Percentiles rank a stretch among this genome's conserved stretches.
phyloP scores from a whole-genome alignment of 2,888 invertebrate species.

The Blomia tropicalis region DNA sequence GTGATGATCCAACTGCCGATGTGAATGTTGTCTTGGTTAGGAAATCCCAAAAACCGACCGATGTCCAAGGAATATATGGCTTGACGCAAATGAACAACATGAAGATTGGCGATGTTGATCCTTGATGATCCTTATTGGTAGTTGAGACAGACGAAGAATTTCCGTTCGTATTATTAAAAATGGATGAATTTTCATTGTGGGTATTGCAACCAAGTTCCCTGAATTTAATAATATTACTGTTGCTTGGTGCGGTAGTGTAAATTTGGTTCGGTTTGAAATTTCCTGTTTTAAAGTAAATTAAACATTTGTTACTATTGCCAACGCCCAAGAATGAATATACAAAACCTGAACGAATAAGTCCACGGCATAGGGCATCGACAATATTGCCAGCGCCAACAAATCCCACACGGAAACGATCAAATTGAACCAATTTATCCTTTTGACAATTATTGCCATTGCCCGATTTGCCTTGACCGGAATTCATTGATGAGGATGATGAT shows the following conservation, averaged over 20 bases:
- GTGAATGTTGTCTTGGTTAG: neutral
- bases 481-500: too few species aligned
- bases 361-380: slow-evolving; percentile 32
- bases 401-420: slow-evolving; percentile 24
- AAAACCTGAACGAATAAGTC: slow-evolving; percentile 27
- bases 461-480: too few species aligned
- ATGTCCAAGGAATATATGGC: slow-evolving; percentile 7
- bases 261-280: slow-evolving; percentile 8
- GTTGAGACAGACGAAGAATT: neutral
- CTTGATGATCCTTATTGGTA: neutral
- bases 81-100: slow-evolving; percentile 23
- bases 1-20: neutral
- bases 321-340: neutral
- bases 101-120: neutral
- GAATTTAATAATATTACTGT: neutral
- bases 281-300: too few species aligned
- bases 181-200: neutral
- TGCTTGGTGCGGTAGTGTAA: neutral
- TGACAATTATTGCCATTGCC: too few species aligned
- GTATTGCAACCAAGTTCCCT: slow-evolving; percentile 15
- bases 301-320: too few species aligned
- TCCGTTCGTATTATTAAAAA: neutral
- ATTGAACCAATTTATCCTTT: too few species aligned
- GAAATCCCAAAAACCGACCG: neutral
- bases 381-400: slow-evolving; percentile 36